Evolutionary conservation across 2,797 vertebrate genomes (phyloP), one percentile per base, ranked within the genome.

Genomic region (Microctenopoma steveboyesi): DNA sequence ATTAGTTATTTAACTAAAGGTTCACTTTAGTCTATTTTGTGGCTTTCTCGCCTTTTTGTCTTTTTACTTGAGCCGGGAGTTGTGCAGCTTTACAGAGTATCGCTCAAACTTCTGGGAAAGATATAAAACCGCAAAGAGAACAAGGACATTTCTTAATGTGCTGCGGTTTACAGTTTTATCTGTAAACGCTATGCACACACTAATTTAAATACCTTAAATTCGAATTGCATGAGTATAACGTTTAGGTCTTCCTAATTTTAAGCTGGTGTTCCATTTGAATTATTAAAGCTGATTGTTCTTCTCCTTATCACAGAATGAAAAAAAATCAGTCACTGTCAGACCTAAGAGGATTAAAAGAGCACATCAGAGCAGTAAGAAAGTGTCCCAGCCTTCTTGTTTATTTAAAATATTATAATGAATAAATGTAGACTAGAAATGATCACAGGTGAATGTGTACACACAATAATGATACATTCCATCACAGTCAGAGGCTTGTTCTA

Each of bases 21-120:
- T 47, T 14, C 4, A 14, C 8, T 59, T 64, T 33, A 35, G 14
- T 64, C 62, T 62, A 14, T 46, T 30, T 45, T 1, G 28, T 57
- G 28, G 50, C 64, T 55, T 46, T 33, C 57, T 8, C 27, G 18
- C 10, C 39, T 76, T 71, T 69, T 37, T 63, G n/a, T 64, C 8
- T 50, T 43, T 54, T n/a, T 63, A 5, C 56, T 73, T 59, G 37
- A 22, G 22, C 22, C 22, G 22, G 1, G 1, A 22, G 22, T 22
- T 22, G 22, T 22, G 12, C 14, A 43, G 4, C 6, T 4, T 43
- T 16, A 16, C 10, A 43, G 2, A 15, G 16, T 16, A 22, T 22
- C 13, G 1, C 13, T 43, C 14, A 13, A 10, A 43, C 14, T 16
- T 43, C 42, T 45, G 16, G 7, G 42, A 45, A 45, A 14, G 15